phyloP scores from a whole-genome alignment of 2,888 invertebrate species.

The Erannis defoliaria region DNA sequence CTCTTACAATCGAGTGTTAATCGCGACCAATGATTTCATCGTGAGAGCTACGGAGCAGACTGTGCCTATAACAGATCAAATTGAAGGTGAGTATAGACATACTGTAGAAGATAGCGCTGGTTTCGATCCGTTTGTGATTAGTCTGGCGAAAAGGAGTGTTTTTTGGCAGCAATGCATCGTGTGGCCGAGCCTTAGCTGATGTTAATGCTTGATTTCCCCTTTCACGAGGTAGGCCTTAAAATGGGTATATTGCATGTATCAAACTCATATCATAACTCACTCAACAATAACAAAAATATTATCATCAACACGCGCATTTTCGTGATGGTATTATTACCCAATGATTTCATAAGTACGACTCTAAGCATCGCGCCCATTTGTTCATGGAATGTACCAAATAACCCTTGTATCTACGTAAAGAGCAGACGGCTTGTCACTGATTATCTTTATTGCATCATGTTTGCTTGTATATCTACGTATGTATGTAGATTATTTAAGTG shows the following conservation, averaged over 20 bases:
- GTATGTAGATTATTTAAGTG: slow-evolving; percentile 3
- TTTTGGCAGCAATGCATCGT: too few relatives aligned
- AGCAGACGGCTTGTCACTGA: slow-evolving; percentile 14
- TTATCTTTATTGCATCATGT: slow-evolving; percentile 15
- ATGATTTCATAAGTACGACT: neutral
- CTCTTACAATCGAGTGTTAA: neutral
- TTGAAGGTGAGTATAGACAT: too few relatives aligned
- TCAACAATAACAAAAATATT: too few relatives aligned
- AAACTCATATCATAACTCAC: too few relatives aligned
- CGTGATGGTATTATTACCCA: too few relatives aligned
- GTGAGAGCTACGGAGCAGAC: too few relatives aligned
- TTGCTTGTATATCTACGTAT: neutral
- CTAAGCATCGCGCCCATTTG: neutral
- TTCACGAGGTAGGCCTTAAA: neutral
- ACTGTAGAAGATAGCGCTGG: too few relatives aligned
- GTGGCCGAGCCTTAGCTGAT: neutral
- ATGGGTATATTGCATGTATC: neutral
- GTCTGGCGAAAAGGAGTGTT: too few relatives aligned
- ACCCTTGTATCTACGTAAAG: neutral
- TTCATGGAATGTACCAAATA: neutral
- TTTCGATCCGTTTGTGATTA: too few relatives aligned
- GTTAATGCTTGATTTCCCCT: neutral
- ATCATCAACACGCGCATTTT: too few relatives aligned
- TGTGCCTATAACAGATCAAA: too few relatives aligned
- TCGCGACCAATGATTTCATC: neutral